phyloP scores from a whole-genome alignment of 2,888 invertebrate species.

The Heliconius erato region DNA sequence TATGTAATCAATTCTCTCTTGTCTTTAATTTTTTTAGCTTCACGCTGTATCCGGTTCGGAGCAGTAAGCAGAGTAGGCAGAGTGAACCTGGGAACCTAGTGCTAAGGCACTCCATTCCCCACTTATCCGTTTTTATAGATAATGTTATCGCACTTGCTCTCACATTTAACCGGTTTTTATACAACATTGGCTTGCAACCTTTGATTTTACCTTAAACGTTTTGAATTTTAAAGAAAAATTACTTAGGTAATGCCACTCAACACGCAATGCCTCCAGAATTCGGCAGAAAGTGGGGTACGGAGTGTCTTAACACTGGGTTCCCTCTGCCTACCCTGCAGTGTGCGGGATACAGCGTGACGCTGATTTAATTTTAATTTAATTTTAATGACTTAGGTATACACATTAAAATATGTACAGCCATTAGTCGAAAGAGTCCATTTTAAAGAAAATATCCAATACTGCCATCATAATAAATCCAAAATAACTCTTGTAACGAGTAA shows the following conservation, averaged over 20 bases:
- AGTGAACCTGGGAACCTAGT: not conserved
- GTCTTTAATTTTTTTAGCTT: not conserved
- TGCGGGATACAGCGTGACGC: too few relatives aligned
- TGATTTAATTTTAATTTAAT: too few relatives aligned
- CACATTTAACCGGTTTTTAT: too few relatives aligned
- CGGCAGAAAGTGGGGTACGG: too few relatives aligned
- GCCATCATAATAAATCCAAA: constrained; percentile 4
- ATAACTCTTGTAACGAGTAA: constrained; percentile 19
- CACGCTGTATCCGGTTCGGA: not conserved
- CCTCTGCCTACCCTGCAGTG: too few relatives aligned
- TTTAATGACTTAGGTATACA: not conserved
- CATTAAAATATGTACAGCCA: not conserved
- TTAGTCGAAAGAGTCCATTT: not conserved
- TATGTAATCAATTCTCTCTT: too few relatives aligned
- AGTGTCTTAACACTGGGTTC: too few relatives aligned
- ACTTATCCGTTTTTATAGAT: too few relatives aligned
- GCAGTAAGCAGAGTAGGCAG: not conserved
- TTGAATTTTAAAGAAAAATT: not conserved
- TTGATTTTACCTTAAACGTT: too few relatives aligned
- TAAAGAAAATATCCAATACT: constrained; percentile 6
- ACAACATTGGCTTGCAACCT: too few relatives aligned
- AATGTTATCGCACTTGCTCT: too few relatives aligned
- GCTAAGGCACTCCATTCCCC: not conserved
- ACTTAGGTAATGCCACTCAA: not conserved
- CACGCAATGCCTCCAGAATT: too few relatives aligned